Conservation (phyloP, 2,113 vertebrate species). For the Aphyosemion australe region DNA sequence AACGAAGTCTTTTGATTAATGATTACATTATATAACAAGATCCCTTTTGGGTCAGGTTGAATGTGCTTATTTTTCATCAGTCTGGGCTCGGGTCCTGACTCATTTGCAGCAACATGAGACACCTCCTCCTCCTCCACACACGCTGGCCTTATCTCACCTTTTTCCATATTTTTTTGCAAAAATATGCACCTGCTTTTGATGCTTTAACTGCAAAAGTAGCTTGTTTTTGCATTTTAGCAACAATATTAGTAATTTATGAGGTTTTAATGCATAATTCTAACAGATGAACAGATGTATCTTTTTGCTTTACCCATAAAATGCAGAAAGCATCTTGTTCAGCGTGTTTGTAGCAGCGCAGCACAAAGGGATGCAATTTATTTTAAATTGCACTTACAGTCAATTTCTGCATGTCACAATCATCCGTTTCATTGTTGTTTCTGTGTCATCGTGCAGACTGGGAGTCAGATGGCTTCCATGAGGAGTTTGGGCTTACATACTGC, state of each 20-base stretch:
- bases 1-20: not conserved
- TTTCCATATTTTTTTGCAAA: too few species aligned
- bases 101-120: not conserved
- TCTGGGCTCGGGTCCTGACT: not conserved
- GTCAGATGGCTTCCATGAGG: constrained; percentile 62
- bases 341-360: constrained; percentile 5
- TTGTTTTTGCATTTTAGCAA: not conserved
- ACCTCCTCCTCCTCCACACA: not conserved
- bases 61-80: not conserved
- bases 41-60: not conserved
- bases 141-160: not conserved
- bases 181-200: not conserved
- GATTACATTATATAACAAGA: not conserved
- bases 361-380: not conserved
- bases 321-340: not conserved
- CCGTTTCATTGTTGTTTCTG: constrained; percentile 9
- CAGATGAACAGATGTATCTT: not conserved
- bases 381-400: not conserved
- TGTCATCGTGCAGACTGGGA: constrained; percentile 76
- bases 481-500: constrained; percentile 45
- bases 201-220: not conserved
- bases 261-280: not conserved
- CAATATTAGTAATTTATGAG: not conserved
- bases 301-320: not conserved
- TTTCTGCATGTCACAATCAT: constrained; percentile 13